Evolutionary conservation across 2,113 vertebrate genomes (phyloP), one percentile per base, ranked within the genome.

Genomic region (Malurus melanocephalus): DNA sequence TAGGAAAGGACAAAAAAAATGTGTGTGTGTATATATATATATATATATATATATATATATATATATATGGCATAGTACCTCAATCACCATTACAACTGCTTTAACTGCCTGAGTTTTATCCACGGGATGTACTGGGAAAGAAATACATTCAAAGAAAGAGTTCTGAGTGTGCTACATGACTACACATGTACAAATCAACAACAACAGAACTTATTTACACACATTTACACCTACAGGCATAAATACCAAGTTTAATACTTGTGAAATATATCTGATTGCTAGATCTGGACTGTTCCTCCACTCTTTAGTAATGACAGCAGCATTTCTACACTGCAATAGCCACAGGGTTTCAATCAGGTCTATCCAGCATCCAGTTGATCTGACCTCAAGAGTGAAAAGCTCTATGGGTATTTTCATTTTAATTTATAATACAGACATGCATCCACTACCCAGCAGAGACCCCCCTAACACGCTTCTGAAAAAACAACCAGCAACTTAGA

Each of bases 91-190:
- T 46, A 62, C 59, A 90, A 87, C 71, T 62, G 80, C 56, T 75
- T 59, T 75, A 92, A 86, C 42, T 89, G 92, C 38, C 65, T 4
- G 1, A 42, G 48, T 71, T 94, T 87, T 83, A 74, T 45, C 80
- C 57, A 65, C 19, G 26, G 55, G 48, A 86, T 57, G 51, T 43
- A 89, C 32, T 56, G 43, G 67, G 21, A 88, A 83, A 87, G 65
- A 89, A 95, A 93, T 77, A 95, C 57, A 87, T 93, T 93, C 72
- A 85, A 79, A 94, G n/a, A 35, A 91, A 92, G 15, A 71, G 33
- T 61, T 85, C 46, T 60, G 78, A 86, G 35, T 15, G 5, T 53
- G 88, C 81, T 91, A 89, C 35, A 46, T 84, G 43, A 86, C 66
- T 89, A 61, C 40, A 87, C 59, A 82, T 4, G 52, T 51, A 75